Conservation (phyloP, 2,797 vertebrate species). For the Cichlasoma orientale region DNA sequence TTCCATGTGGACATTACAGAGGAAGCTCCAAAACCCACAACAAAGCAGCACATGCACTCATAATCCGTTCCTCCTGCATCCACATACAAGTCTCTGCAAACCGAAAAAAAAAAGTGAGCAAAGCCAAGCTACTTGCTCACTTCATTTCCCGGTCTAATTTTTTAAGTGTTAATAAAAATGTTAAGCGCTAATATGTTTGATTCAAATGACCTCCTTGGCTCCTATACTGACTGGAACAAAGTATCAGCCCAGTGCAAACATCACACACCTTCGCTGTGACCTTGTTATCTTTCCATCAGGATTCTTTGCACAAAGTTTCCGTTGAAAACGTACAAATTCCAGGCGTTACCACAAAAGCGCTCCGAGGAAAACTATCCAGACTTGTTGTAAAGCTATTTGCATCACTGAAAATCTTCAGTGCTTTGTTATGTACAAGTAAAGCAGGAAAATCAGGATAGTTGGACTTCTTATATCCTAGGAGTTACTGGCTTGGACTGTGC, state of each 20-base stretch:
- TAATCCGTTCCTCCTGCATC: constrained; percentile 9
- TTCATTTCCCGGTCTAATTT: neutral
- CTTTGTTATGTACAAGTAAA: constrained; percentile 14
- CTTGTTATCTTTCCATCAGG: constrained; percentile 9
- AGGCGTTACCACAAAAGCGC: neutral
- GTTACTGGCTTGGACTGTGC: constrained; percentile 25
- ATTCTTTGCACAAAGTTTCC: constrained; percentile 48
- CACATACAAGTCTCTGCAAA: constrained; percentile 16
- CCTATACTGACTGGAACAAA: neutral
- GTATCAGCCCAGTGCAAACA: constrained; percentile 39
- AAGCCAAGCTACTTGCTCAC: neutral
- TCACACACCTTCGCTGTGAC: constrained; percentile 7
- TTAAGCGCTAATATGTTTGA: neutral
- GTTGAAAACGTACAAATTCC: constrained; percentile 7
- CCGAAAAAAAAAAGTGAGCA: neutral
- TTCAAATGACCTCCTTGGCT: constrained; percentile 24
- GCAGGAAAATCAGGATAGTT: constrained; percentile 11
- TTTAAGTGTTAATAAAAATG: neutral
- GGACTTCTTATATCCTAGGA: constrained; percentile 1
- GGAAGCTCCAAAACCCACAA: constrained; percentile 51
- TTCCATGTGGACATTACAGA: constrained; percentile 46
- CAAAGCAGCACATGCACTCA: constrained; percentile 41
- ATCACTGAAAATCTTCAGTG: neutral
- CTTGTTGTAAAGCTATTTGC: neutral
- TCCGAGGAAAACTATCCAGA: neutral